A percentile compares a stretch with the other conserved stretches of the same genome.
phyloP scores from a whole-genome alignment of 1,140 invertebrate genomes.

The Branchinecta lindahli region DNA sequence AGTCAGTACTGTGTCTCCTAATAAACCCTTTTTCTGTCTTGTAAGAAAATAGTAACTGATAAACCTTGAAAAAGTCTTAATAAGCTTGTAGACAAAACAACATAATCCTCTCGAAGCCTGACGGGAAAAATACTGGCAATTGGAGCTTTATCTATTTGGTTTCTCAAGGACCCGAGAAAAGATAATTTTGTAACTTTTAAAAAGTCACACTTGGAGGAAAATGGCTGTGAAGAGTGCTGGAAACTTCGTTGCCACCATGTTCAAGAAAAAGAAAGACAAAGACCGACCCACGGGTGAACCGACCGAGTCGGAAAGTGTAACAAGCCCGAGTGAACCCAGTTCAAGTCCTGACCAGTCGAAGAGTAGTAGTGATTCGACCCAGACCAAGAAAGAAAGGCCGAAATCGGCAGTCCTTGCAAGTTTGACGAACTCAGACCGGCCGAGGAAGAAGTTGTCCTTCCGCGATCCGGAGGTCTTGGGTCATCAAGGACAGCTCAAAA shows the following conservation, averaged over 20 bases:
- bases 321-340: background rate
- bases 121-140: too few species aligned
- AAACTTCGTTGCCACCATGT: background rate
- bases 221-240: conserved; percentile 2
- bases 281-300: background rate
- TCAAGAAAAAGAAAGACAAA: conserved; percentile 2
- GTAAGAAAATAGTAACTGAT: too few species aligned
- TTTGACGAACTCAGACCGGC: conserved; percentile 37
- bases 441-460: conserved; percentile 67
- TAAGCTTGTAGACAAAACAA: too few species aligned
- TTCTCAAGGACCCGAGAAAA: too few species aligned
- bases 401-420: background rate
- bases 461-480: conserved; percentile 57
- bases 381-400: background rate
- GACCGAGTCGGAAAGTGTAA: background rate
- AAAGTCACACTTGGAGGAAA: background rate
- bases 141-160: too few species aligned
- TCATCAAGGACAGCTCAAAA: conserved; percentile 24
- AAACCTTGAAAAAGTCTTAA: too few species aligned
- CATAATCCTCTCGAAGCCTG: too few species aligned
- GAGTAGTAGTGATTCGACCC: background rate
- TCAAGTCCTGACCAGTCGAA: conserved; percentile 2
- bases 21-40: too few species aligned
- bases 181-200: too few species aligned
- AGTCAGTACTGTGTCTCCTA: too few species aligned